Evolutionary conservation across 2,888 invertebrate genomes (phyloP).

Genomic region (Erannis defoliaria): DNA sequence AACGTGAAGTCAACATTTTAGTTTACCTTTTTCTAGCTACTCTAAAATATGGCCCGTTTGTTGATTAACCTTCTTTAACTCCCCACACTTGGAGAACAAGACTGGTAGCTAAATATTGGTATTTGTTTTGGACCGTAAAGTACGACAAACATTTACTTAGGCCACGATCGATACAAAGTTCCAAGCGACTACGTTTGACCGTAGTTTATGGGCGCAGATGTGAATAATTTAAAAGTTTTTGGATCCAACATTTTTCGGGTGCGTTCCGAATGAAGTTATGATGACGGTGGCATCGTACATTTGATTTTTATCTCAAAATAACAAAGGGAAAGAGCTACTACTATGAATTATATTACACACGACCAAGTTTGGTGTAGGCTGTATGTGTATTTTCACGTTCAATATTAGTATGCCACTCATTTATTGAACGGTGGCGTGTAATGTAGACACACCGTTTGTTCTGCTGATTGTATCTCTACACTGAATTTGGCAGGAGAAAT

Average conservation of each 20-base stretch:
- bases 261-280: slow-evolving; percentile 26
- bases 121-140: slow-evolving; percentile 30
- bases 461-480: slow-evolving; percentile 30
- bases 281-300: slow-evolving; percentile 20
- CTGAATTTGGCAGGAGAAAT: slow-evolving; percentile 35
- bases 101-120: slow-evolving; percentile 35
- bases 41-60: background rate
- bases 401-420: slow-evolving; percentile 36
- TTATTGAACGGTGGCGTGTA: slow-evolving; percentile 29
- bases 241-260: slow-evolving; percentile 9
- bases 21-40: slow-evolving; percentile 5
- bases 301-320: slow-evolving; percentile 27
- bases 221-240: slow-evolving; percentile 20
- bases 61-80: slow-evolving; percentile 14
- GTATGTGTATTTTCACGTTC: slow-evolving; percentile 32
- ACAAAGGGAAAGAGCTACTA: slow-evolving; percentile 23
- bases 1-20: background rate
- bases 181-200: slow-evolving; percentile 34
- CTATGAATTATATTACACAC: slow-evolving; percentile 7
- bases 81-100: slow-evolving; percentile 14
- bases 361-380: slow-evolving; percentile 19
- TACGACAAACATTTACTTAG: slow-evolving; percentile 39
- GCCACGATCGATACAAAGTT: slow-evolving; percentile 36
- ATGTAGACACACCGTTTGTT: slow-evolving; percentile 31
- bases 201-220: slow-evolving; percentile 23